Evolutionary conservation across 2,797 vertebrate species (phyloP).

Genomic region (Chelmon rostratus): DNA sequence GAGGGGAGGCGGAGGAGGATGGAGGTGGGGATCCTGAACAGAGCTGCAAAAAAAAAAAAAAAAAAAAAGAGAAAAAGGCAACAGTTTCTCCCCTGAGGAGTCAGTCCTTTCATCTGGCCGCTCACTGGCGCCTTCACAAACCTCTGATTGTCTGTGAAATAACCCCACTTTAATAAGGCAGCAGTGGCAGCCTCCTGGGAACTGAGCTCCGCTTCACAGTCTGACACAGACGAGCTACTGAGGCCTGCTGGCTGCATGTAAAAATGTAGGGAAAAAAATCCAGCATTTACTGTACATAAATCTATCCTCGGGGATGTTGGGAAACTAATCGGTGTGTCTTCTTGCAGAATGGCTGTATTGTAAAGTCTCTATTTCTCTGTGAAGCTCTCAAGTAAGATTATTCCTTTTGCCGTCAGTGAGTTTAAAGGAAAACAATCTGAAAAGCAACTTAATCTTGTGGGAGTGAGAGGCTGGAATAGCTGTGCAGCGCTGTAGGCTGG

Average conservation of each 20-base stretch:
- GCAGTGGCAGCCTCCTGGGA: conserved; percentile 81
- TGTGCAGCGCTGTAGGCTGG: background rate
- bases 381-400: background rate
- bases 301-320: conserved; percentile 19
- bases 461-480: background rate
- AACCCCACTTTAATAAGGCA: conserved; percentile 86
- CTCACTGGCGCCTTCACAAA: conserved; percentile 89
- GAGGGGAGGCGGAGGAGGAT: conserved; percentile 54
- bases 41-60: conserved; percentile 73
- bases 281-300: conserved; percentile 35
- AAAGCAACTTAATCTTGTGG: conserved; percentile 18
- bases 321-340: background rate
- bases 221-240: conserved; percentile 54
- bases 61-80: conserved; percentile 74
- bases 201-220: conserved; percentile 69
- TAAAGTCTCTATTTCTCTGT: conserved; percentile 1
- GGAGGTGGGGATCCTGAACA: conserved; percentile 76
- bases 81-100: conserved; percentile 90
- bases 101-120: conserved; percentile 87
- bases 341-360: background rate
- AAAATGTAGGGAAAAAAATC: conserved; percentile 8
- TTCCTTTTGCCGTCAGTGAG: background rate
- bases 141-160: conserved; percentile 91
- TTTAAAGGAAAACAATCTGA: background rate
- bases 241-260: conserved; percentile 45